Evolutionary conservation across 2,113 vertebrate genomes (phyloP).

Genomic region (Trichechus manatus): DNA sequence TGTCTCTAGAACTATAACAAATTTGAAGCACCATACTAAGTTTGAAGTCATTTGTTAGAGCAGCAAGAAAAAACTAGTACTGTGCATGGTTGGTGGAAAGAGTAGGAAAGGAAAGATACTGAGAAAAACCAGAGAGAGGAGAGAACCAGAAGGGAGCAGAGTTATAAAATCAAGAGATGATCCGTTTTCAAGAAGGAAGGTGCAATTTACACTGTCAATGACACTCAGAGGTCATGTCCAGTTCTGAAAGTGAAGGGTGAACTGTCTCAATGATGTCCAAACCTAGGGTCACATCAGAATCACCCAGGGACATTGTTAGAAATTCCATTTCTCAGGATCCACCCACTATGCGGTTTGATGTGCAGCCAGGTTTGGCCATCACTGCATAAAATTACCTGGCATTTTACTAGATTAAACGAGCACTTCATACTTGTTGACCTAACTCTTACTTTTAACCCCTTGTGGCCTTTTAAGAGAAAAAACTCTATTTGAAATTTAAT

Average conservation of each 20-base stretch:
- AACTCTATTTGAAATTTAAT: slow-evolving; percentile 50
- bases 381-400: not conserved
- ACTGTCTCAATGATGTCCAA: not conserved
- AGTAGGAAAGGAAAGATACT: not conserved
- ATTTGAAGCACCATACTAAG: not conserved
- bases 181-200: not conserved
- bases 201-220: not conserved
- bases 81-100: not conserved
- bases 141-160: not conserved
- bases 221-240: not conserved
- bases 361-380: not conserved
- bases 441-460: not conserved
- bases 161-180: not conserved
- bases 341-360: not conserved
- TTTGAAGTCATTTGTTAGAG: not conserved
- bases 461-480: not conserved
- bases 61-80: not conserved
- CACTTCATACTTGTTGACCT: not conserved
- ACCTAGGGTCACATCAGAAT: not conserved
- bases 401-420: not conserved
- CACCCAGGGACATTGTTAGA: not conserved
- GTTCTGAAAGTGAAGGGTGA: not conserved
- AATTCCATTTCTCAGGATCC: not conserved
- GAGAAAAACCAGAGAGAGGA: not conserved
- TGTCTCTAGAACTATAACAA: not conserved